Conservation (phyloP, 2,888 invertebrate genomes). For the Scaptomyza cyrtandrae region DNA sequence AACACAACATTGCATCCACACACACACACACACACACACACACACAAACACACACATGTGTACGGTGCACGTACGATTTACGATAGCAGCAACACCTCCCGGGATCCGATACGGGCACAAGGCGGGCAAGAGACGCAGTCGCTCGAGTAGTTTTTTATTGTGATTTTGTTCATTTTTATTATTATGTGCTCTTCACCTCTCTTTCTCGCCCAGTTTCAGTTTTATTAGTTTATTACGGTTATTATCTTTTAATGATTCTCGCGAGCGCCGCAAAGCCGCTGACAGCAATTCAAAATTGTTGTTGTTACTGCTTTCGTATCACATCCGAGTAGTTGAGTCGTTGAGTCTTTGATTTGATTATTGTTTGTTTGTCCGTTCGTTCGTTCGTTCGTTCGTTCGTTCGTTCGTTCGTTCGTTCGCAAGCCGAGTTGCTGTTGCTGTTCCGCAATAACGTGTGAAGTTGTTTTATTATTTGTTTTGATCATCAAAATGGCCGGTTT, state of each 20-base stretch:
- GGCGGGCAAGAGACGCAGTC: conserved; percentile 15
- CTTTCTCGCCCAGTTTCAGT: conserved; percentile 64
- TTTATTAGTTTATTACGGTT: conserved; percentile 83
- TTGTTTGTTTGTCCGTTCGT: conserved; percentile 12
- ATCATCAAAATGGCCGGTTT: conserved; percentile 78
- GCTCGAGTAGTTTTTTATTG: conserved; percentile 63
- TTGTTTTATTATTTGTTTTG: conserved; percentile 83
- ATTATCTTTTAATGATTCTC: conserved; percentile 81
- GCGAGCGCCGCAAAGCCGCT: conserved; percentile 40
- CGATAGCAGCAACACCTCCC: conserved; percentile 26
- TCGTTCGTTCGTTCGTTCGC: conserved; percentile 35
- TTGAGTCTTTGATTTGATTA: conserved; percentile 7
- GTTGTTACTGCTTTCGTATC: conserved; percentile 37
- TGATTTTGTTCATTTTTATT: conserved; percentile 59
- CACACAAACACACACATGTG: background rate
- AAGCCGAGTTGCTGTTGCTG: conserved; percentile 41
- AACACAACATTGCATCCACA: conserved; percentile 2
- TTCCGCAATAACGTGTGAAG: conserved; percentile 74
- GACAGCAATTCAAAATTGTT: conserved; percentile 34
- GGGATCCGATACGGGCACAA: conserved; percentile 3
- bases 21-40: conserved; percentile 7
- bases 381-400: conserved; percentile 18
- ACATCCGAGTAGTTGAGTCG: conserved; percentile 47
- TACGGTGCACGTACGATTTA: conserved; percentile 16
- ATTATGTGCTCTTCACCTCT: conserved; percentile 38